Conservation (phyloP, 1,140 invertebrate species). For the Yoshiicerus persimilis region DNA sequence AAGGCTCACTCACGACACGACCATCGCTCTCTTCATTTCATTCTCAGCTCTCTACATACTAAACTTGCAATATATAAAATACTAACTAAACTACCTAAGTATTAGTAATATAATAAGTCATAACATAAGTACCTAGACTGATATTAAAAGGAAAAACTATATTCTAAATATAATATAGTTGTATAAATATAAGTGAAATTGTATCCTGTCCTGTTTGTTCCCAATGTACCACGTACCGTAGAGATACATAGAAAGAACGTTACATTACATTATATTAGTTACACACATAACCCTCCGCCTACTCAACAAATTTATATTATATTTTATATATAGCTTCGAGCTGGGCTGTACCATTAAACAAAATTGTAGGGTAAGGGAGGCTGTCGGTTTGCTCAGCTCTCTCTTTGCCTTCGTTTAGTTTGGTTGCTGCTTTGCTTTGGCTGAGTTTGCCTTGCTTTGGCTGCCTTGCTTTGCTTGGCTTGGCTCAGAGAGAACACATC, state of each 20-base stretch:
- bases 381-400: neutral
- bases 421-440: neutral
- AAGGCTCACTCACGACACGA: neutral
- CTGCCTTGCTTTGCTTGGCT: neutral
- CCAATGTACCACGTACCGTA: neutral
- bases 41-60: neutral
- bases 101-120: neutral
- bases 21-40: neutral
- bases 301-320: slow-evolving; percentile 43
- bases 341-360: slow-evolving; percentile 33
- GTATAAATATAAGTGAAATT: neutral
- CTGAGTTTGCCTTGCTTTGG: neutral
- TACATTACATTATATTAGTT: neutral
- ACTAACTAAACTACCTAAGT: too few relatives aligned
- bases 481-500: slow-evolving; percentile 23
- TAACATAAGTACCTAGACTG: neutral
- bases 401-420: neutral
- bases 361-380: slow-evolving; percentile 37
- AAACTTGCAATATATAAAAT: neutral
- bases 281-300: neutral
- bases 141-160: too few relatives aligned
- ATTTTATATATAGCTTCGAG: slow-evolving; percentile 36
- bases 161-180: too few relatives aligned
- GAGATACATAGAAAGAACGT: neutral
- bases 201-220: neutral